These are phyloP conservation scores for Hirtodrosophila histrioides DNA, from an alignment of 2,888 invertebrate species.

Conservation along the genomic window DNA sequence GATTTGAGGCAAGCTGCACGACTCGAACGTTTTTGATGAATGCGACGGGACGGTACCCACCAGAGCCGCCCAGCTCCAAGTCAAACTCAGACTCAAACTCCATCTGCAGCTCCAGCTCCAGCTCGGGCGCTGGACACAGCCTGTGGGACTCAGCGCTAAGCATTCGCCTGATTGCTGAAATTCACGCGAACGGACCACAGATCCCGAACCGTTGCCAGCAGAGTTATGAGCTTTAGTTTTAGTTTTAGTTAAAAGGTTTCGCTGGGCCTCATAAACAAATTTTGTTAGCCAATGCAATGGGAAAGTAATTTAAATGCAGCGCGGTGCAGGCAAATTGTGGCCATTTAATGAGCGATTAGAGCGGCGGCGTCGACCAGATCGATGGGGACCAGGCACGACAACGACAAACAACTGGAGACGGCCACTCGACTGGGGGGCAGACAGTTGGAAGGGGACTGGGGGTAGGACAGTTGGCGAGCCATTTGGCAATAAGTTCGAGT, in stretches of 20 bases:
- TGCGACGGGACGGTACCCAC: slow-evolving; percentile 53
- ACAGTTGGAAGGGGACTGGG: background rate
- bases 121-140: slow-evolving; percentile 15
- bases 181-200: slow-evolving; percentile 61
- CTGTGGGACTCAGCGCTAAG: slow-evolving; percentile 46
- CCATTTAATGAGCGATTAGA: slow-evolving; percentile 78
- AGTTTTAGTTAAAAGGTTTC: slow-evolving; percentile 75
- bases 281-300: slow-evolving; percentile 58
- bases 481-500: slow-evolving; percentile 53
- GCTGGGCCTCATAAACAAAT: slow-evolving; percentile 75
- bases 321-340: slow-evolving; percentile 70
- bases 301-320: slow-evolving; percentile 78
- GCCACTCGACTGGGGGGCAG: background rate
- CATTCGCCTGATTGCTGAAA: slow-evolving; percentile 68
- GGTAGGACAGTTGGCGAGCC: slow-evolving; percentile 28
- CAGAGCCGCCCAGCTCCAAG: slow-evolving; percentile 20
- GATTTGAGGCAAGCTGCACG: slow-evolving; percentile 64
- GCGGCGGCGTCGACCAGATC: slow-evolving; percentile 52
- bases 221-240: slow-evolving; percentile 77
- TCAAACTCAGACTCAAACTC: background rate
- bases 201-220: slow-evolving; percentile 24
- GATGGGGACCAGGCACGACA: slow-evolving; percentile 67
- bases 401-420: slow-evolving; percentile 15
- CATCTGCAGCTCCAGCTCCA: slow-evolving; percentile 10
- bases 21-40: slow-evolving; percentile 75